phyloP scores from a whole-genome alignment of 1,140 invertebrate species.

The Scaptomyza pallida region DNA sequence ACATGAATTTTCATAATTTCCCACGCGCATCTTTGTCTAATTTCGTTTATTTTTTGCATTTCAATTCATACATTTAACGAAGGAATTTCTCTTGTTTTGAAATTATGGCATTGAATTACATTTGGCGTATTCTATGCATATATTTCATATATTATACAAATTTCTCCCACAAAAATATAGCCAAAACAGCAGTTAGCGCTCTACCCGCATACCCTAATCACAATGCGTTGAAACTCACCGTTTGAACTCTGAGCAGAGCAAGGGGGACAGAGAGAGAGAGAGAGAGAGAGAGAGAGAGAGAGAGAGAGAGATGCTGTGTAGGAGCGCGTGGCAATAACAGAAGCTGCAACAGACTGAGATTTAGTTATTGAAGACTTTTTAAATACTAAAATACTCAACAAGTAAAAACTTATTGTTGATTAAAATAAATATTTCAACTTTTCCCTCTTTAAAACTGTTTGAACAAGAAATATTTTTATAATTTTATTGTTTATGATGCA shows the following conservation, averaged over 20 bases:
- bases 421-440: neutral
- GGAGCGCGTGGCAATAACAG: conserved; percentile 53
- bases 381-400: neutral
- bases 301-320: neutral
- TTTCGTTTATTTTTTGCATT: conserved; percentile 37
- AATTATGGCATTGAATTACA: conserved; percentile 74
- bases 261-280: neutral
- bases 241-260: neutral
- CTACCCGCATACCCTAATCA: conserved; percentile 44
- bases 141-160: conserved; percentile 17
- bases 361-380: neutral
- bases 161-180: conserved; percentile 59
- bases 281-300: neutral
- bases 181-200: conserved; percentile 4
- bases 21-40: conserved; percentile 54
- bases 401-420: neutral
- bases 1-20: conserved; percentile 68
- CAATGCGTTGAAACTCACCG: conserved; percentile 33
- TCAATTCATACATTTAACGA: conserved; percentile 7
- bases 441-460: neutral
- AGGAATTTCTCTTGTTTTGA: conserved; percentile 41
- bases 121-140: neutral
- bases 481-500: no score
- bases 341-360: conserved; percentile 2
- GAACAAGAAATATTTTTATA: no score